Percentiles rank a stretch among this genome's conserved stretches.
phyloP scores from a whole-genome alignment of 2,113 vertebrate species.

The Marcusenius ussheri region DNA sequence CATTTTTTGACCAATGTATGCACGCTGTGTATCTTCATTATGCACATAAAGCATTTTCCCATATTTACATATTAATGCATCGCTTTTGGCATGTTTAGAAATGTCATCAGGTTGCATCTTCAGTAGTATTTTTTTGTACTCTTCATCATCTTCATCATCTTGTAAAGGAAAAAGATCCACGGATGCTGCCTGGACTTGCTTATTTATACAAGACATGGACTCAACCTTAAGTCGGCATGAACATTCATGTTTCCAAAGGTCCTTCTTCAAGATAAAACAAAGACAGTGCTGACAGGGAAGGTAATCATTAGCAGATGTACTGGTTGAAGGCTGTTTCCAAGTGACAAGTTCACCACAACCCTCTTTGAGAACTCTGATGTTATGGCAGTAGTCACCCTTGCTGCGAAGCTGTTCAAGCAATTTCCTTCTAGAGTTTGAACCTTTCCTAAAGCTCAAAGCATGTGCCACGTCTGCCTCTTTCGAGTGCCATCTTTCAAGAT shows the following conservation, averaged over 20 bases:
- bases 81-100: not conserved
- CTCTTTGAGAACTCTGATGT: not conserved
- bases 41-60: not conserved
- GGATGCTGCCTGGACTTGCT: not conserved
- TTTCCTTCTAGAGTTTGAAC: not conserved
- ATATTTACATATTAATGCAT: slow-evolving; percentile 6
- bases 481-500: not conserved
- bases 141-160: not conserved
- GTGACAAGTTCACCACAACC: not conserved
- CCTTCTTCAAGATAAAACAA: not conserved
- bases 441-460: not conserved
- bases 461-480: not conserved
- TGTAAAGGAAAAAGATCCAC: not conserved
- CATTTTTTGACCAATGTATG: not conserved
- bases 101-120: not conserved
- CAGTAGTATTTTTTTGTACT: not conserved
- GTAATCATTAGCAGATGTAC: not conserved
- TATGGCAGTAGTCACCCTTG: not conserved
- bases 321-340: not conserved
- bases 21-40: not conserved
- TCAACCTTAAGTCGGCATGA: not conserved
- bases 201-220: not conserved
- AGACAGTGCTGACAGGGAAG: not conserved
- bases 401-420: not conserved
- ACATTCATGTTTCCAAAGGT: slow-evolving; percentile 6